Base-by-base conservation (phyloP, 2,113 vertebrate genomes). In the Takifugu flavidus region DNA sequence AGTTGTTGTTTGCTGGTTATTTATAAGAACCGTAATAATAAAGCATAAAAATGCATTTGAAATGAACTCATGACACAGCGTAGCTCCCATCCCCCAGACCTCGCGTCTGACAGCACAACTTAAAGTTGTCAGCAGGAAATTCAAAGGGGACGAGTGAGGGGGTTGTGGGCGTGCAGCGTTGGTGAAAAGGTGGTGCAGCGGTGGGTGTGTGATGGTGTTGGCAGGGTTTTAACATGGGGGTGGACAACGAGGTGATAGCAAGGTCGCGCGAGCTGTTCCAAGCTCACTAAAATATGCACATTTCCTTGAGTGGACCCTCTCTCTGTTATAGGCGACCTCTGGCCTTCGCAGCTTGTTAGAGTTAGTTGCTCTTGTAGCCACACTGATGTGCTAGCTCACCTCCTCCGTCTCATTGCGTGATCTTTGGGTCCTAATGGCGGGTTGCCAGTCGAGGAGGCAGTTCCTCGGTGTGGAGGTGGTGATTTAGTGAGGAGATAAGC, bases 401-500 rank as follows among this genome's bases (percentile, higher is more conserved):
- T 13, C 56, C 0, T 49, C 46, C 14, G 28, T 49, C 14, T 25
- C 14, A 53, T 65, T 43, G 90, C 90, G 89, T 69, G 89, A 88
- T 89, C 82, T 90, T 90, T 78, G 81, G 83, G 84, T 82, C 87
- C 91, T 93, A 95, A 93, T 94, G 90, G 88, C 87, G 86, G 92
- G 87, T 91, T 90, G 83, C 88, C 85, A 87, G 86, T 82, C 84
- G 87, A 84, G 86, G 86, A 91, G 90, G 84, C 88, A 62, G 31
- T 52, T 82, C 84, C 76, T 82, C 78, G 81, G 85, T 91, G 90
- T 89, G 89, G 91, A 92, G 89, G 90, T 90, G 74, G 92, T 91
- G 93, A 94, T 95, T 95, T 93, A 91, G 89, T 87, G 84, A 85
- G 87, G 92, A 92, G 93, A 92, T 94, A 93, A 94, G 89, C 93